A percentile compares a stretch with the other conserved stretches of the same genome.
These are phyloP conservation scores for Elymnias hypermnestra DNA, from an alignment of 1,140 invertebrate species.

Conservation along the genomic window DNA sequence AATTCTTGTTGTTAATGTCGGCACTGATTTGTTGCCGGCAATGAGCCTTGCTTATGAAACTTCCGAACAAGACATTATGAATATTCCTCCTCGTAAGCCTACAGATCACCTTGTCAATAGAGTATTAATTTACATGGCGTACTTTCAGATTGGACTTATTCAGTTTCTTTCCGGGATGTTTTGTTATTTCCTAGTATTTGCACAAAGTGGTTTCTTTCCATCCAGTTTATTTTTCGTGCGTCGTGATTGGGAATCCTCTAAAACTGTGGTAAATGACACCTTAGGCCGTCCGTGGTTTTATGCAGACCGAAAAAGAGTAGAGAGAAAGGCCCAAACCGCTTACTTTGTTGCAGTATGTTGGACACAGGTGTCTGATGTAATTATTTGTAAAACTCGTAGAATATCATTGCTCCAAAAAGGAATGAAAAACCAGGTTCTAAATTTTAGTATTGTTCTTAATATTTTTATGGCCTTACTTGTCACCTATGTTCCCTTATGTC, in stretches of 20 bases:
- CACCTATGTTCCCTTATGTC: conserved; percentile 83
- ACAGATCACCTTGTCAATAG: conserved; percentile 89
- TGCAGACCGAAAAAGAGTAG: conserved; percentile 82
- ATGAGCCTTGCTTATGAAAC: conserved; percentile 93
- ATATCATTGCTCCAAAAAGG: conserved; percentile 87
- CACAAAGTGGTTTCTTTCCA: conserved; percentile 89
- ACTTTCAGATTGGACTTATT: conserved; percentile 92
- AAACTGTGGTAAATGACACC: conserved; percentile 85
- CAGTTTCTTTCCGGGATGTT: conserved; percentile 93
- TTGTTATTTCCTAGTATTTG: conserved; percentile 90
- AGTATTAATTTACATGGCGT: conserved; percentile 84
- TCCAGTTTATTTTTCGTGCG: conserved; percentile 79
- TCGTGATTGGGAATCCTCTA: conserved; percentile 82
- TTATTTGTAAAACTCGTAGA: conserved; percentile 88
- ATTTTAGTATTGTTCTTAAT: conserved; percentile 83
- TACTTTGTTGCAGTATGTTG: conserved; percentile 89
- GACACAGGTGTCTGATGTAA: conserved; percentile 87
- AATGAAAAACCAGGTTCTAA: conserved; percentile 85
- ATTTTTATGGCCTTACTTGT: conserved; percentile 79
- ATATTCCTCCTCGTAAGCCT: conserved; percentile 85
- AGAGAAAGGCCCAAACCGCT: conserved; percentile 87
- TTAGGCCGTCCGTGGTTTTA: conserved; percentile 87
- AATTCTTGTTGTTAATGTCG: conserved; percentile 92
- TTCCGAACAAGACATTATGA: conserved; percentile 93
- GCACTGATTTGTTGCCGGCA: conserved; percentile 89